A percentile compares a stretch with the other conserved stretches of the same genome.
Evolutionary conservation across 1,140 invertebrate species (phyloP).

Genomic region (Anastrepha ludens): DNA sequence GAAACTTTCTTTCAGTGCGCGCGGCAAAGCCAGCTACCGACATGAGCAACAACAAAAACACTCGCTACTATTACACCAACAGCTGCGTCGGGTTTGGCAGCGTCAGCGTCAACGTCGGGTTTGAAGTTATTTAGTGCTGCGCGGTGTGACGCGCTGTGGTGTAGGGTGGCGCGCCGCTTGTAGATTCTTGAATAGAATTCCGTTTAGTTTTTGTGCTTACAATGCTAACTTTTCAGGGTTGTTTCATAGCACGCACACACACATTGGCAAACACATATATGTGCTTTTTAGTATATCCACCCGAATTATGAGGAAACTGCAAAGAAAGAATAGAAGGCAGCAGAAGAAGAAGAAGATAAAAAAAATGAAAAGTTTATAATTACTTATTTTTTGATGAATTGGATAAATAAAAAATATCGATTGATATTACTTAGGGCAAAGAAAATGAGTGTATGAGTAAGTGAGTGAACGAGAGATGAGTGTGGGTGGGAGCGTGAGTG

Average conservation of each 20-base stretch:
- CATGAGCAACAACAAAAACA: slow-evolving; percentile 68
- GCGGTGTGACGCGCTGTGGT: neutral
- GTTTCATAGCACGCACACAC: slow-evolving; percentile 57
- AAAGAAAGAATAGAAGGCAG: slow-evolving; percentile 44
- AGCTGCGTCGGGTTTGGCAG: neutral
- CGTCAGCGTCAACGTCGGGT: neutral
- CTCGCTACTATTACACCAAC: slow-evolving; percentile 56
- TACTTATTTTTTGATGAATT: slow-evolving; percentile 74
- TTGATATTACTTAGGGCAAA: slow-evolving; percentile 21
- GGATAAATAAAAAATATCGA: slow-evolving; percentile 66
- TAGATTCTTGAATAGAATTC: slow-evolving; percentile 70
- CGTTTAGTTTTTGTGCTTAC: slow-evolving; percentile 73
- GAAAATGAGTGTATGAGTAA: neutral
- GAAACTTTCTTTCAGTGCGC: slow-evolving; percentile 68
- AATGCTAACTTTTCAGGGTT: slow-evolving; percentile 73
- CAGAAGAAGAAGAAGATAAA: slow-evolving; percentile 55
- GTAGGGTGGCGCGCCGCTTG: slow-evolving; percentile 14
- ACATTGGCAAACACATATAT: neutral
- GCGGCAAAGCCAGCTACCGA: slow-evolving; percentile 57
- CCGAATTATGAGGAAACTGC: slow-evolving; percentile 27
- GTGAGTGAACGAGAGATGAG: neutral
- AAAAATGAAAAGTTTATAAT: slow-evolving; percentile 74
- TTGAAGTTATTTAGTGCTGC: neutral
- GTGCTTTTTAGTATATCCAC: neutral
- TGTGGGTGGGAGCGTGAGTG: neutral